A percentile compares a stretch with the other conserved stretches of the same genome.
Evolutionary conservation across 1,140 invertebrate genomes (phyloP).

Genomic region (Araneus ventricosus): DNA sequence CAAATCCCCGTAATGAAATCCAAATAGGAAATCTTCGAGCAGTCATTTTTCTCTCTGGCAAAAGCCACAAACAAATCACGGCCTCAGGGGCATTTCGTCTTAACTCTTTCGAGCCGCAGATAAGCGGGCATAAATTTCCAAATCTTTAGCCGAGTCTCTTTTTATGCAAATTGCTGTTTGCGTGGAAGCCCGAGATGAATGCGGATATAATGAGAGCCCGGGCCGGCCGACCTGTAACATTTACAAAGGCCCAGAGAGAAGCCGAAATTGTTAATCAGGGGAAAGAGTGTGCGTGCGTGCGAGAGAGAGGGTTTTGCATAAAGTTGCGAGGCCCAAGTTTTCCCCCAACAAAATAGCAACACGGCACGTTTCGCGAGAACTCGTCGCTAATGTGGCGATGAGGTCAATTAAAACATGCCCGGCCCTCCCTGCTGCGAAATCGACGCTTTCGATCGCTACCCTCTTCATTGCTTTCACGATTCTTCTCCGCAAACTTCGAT

Average conservation of each 20-base stretch:
- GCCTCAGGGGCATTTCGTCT: background rate
- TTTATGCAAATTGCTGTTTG: conserved; percentile 64
- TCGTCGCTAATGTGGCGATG: conserved; percentile 55
- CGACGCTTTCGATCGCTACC: conserved; percentile 2
- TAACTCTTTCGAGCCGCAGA: conserved; percentile 23
- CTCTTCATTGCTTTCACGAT: conserved; percentile 1
- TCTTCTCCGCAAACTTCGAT: background rate
- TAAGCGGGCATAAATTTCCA: conserved; percentile 13
- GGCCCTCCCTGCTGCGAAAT: background rate
- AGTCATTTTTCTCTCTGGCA: conserved; percentile 15
- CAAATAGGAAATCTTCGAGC: conserved; percentile 69
- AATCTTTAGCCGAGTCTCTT: conserved; percentile 5
- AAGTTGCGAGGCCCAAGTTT: background rate
- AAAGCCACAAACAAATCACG: conserved; percentile 57
- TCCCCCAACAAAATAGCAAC: conserved; percentile 48
- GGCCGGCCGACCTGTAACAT: conserved; percentile 41
- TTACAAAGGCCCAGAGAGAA: conserved; percentile 35
- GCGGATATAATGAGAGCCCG: conserved; percentile 33
- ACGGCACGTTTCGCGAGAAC: conserved; percentile 42
- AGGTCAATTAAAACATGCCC: conserved; percentile 36
- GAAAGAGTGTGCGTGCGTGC: conserved; percentile 15
- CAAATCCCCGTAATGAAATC: conserved; percentile 72
- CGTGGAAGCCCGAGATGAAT: conserved; percentile 41
- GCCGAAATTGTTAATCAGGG: conserved; percentile 64
- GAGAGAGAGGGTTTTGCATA: conserved; percentile 42